A percentile compares a stretch with the other conserved stretches of the same genome.
These are phyloP conservation scores for Habroteleia sp. DNA, from an alignment of 2,888 invertebrate species.

Conservation along the genomic window DNA sequence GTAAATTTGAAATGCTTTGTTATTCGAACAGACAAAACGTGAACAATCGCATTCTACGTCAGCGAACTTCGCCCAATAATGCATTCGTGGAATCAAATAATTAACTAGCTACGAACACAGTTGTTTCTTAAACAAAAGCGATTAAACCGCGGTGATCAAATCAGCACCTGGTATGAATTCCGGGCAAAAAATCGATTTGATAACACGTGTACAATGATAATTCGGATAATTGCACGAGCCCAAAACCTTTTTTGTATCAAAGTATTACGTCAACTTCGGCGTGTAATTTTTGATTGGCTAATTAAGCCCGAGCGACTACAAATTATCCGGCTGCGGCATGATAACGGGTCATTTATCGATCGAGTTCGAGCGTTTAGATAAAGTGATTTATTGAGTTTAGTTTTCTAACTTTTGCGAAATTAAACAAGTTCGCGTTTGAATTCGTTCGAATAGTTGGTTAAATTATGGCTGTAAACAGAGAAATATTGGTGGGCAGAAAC, in stretches of 20 bases:
- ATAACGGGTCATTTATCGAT: too few relatives aligned
- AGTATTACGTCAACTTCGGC: conserved; percentile 21
- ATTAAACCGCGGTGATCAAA: conserved; percentile 47
- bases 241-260: conserved; percentile 13
- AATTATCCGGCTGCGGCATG: too few relatives aligned
- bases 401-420: too few relatives aligned
- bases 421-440: too few relatives aligned
- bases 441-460: too few relatives aligned
- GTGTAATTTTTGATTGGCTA: conserved; percentile 39
- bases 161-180: conserved; percentile 29
- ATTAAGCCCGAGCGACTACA: conserved; percentile 10
- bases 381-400: too few relatives aligned
- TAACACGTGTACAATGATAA: conserved; percentile 3
- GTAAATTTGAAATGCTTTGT: neutral
- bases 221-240: conserved; percentile 11
- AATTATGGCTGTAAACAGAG: too few relatives aligned
- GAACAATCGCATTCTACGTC: conserved; percentile 22
- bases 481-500: too few relatives aligned
- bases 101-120: conserved; percentile 34
- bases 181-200: conserved; percentile 39
- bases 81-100: conserved; percentile 39
- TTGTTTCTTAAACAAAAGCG: conserved; percentile 59
- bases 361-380: too few relatives aligned
- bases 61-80: conserved; percentile 1
- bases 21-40: conserved; percentile 2